A percentile compares a stretch with the other conserved stretches of the same genome.
These are phyloP conservation scores for Dicrurus megarhynchus DNA, from an alignment of 2,113 vertebrate genomes.

Conservation along the genomic window DNA sequence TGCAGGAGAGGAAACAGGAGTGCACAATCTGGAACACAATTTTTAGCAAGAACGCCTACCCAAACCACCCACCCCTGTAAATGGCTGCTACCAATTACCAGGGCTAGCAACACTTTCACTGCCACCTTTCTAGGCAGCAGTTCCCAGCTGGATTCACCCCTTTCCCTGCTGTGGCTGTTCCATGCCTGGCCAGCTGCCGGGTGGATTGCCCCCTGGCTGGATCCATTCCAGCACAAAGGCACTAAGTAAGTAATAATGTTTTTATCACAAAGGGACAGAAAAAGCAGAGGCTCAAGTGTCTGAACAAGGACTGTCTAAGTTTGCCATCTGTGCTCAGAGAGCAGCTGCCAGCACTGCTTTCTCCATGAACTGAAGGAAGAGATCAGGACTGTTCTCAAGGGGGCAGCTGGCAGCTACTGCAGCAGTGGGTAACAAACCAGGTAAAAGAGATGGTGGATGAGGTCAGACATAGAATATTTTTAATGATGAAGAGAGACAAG, in stretches of 20 bases:
- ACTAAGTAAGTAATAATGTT: background rate
- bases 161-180: background rate
- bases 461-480: rapidly evolving
- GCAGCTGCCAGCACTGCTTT: background rate
- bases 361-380: background rate
- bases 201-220: background rate
- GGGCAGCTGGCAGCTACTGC: background rate
- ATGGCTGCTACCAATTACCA: background rate
- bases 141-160: background rate
- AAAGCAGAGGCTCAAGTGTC: background rate
- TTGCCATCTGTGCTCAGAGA: background rate
- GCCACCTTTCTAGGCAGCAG: background rate
- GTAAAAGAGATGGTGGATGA: background rate
- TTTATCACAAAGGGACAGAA: background rate
- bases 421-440: background rate
- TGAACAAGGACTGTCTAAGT: background rate
- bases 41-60: background rate
- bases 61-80: background rate
- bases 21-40: rapidly evolving
- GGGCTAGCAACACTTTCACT: background rate
- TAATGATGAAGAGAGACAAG: background rate
- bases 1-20: background rate
- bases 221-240: background rate
- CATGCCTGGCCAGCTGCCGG: background rate
- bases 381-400: background rate